These are phyloP conservation scores for Lordiphosa mommai DNA, from an alignment of 1,140 invertebrate genomes.

Conservation along the genomic window DNA sequence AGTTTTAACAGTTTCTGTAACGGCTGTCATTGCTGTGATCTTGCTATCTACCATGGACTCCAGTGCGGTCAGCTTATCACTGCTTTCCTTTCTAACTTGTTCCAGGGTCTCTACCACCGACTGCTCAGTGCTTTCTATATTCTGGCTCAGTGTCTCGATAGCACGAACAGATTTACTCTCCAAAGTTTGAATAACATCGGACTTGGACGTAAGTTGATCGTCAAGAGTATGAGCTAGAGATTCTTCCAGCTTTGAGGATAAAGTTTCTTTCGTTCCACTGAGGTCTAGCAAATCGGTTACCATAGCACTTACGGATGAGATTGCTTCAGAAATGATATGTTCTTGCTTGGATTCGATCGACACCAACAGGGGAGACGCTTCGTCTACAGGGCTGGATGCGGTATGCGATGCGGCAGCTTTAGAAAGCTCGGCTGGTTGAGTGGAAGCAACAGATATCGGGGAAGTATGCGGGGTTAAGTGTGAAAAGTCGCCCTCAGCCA, in stretches of 20 bases:
- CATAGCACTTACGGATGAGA: not conserved
- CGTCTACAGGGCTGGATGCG: constrained; percentile 69
- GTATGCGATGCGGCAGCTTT: constrained; percentile 13
- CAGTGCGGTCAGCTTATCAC: constrained; percentile 26
- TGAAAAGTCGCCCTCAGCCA: not conserved
- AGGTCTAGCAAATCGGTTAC: constrained; percentile 14
- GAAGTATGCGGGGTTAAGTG: not conserved
- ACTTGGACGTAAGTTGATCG: not conserved
- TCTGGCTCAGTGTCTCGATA: constrained; percentile 1
- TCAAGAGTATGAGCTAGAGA: constrained; percentile 1
- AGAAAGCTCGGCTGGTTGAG: constrained; percentile 12
- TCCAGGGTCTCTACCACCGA: constrained; percentile 19
- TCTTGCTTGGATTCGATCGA: constrained; percentile 12
- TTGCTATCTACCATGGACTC: constrained; percentile 26
- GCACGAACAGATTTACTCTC: constrained; percentile 11
- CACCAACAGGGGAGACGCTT: constrained; percentile 31
- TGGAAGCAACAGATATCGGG: not conserved
- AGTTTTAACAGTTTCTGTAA: constrained; percentile 17
- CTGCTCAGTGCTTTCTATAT: constrained; percentile 14
- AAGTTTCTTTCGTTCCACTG: constrained; percentile 1
- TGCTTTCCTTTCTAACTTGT: constrained; percentile 33
- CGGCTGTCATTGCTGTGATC: constrained; percentile 14
- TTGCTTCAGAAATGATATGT: constrained; percentile 27
- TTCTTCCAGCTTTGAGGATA: constrained; percentile 17
- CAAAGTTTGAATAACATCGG: constrained; percentile 19